Evolutionary conservation across 2,797 vertebrate genomes (phyloP), one percentile per base, ranked within the genome.

Genomic region (Odontamblyopus lacepedii): DNA sequence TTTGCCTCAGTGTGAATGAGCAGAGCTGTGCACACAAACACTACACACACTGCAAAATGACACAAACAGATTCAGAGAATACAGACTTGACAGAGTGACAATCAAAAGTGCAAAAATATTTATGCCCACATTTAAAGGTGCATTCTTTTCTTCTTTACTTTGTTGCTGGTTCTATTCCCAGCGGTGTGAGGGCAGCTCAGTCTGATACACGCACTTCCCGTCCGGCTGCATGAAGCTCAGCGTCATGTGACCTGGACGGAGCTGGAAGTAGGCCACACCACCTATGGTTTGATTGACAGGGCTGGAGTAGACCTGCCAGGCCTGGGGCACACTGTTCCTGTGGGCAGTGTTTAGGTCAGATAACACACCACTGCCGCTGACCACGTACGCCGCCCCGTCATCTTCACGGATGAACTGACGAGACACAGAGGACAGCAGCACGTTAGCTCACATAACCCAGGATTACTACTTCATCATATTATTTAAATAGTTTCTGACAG

Each of bases 231-330:
- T 63, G 83, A 84, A 93, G 53, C 68, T 85, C 65, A 91, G 66
- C 8, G 72, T 71, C 90, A 92, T 90, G 29, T 87, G 71, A 16
- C 68, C 73, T 30, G 79, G 69, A 0, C 75, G 82, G 41, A 92
- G 85, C 6, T 90, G 82, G 72, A 93, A 84, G 73, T 87, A 90
- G 18, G 79, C 87, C 63, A 93, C 79, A 8, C 91, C 87, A 19
- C 84, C 89, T 0, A 23, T 55, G 0, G 92, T 91, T 7, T 79
- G 72, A 57, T 91, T 93, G 73, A 88, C 79, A 3, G 89, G 79
- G 27, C 84, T 93, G 73, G 90, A 93, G 78, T 86, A 93, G 19
- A 80, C 74, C 61, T 91, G 88, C 92, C 92, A 93, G 23, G 88
- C 83, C 0, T 13, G 51, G 0, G 91, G 89, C 4, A 93, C 81